Evolutionary conservation across 1,140 invertebrate species (phyloP), one percentile per base, ranked within the genome.

Genomic region (Aphidius gifuensis): DNA sequence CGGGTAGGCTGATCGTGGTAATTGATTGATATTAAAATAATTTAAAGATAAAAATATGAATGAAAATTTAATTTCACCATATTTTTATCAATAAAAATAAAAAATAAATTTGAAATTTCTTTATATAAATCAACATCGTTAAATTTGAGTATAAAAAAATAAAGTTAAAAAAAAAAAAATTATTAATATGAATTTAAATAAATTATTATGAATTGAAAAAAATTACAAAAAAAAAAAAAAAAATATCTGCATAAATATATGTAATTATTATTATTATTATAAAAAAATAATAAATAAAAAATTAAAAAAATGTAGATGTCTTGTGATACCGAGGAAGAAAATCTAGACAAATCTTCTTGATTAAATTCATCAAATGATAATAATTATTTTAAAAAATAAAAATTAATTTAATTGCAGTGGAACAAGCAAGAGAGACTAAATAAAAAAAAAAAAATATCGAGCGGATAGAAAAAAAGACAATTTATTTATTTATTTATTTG

Each of bases 241-340:
- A 32, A 54, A 58, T 32, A 54, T 7, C 9, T 5, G 60, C 7
- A 59, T 8, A 60, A 46, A 57, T 46, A 61, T 53, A 50, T 59
- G 48, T 56, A 32, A 62, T 53, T 55, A 64, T 62, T 54, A 45
- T 62, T 54, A 45, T 60, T 39, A 49, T 65, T 16, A 16, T 16
- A 51, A 32, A n/a, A 53, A n/a, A 45, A 39, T 46, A 39, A 11
- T 16, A 40, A 55, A 56, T 53, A 49, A 53, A 40, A 7, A 45
- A 63, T 44, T 45, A 40, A 40, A 45, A 48, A 64, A 61, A 65
- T 58, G 32, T 51, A 58, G 58, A 60, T 45, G 65, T 68, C 62
- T 68, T 69, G 68, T 68, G 66, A 69, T 69, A 69, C 45, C 43
- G 43, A 11, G 43, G 4, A 44, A 44, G 9, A 44, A 44, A 44